Base-by-base conservation (phyloP, 1,140 invertebrate species). In the Bombus fervidus region DNA sequence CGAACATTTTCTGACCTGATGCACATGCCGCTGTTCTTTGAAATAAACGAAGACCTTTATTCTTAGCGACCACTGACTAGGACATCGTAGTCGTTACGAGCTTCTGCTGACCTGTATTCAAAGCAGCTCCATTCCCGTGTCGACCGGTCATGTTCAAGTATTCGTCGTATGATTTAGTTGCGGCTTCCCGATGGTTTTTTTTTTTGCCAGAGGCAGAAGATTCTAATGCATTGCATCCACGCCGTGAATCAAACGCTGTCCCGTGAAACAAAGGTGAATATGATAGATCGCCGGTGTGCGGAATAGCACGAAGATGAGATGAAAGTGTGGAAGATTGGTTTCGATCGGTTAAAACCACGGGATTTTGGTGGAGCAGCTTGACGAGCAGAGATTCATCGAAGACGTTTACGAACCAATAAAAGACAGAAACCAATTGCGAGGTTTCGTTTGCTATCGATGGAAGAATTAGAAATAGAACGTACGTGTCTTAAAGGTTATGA, bases 361-460 rank as follows among this genome's bases (percentile, higher is more conserved):
- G 25, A 71, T 72, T 53, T 31, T n/a, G 25, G 8, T n/a, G 39
- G 8, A 15, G 3, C 53, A 41, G 28, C 13, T 22, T n/a, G 83
- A 79, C 47, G 62, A 37, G 28, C 47, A 2, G 43, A 47, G 47
- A 41, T 43, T 34, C 74, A 22, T 31, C 76, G 59, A 57, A 66
- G 68, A 89, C 87, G 81, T 89, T 87, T 87, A 87, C 71, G 78
- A 89, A 81, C 69, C 64, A 87, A 75, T 87, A 89, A 66, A 87
- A 89, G 66, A 25, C 0, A 88, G 80, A 53, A 72, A 86, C 1
- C 3, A 41, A 41, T n/a, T 13, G 13, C 13, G 13, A 13, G 12
- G 66, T 22, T 12, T 5, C 43, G 72, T 81, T 81, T 77, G 79
- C 71, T 57, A 66, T 72, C 59, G 80, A 18, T 25, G 34, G 66